Percentiles rank a stretch among this genome's conserved stretches.
Evolutionary conservation across 37 sponge, comb jelly and placozoan genomes (phyloP).

Genomic region (Halichondria panicea): DNA sequence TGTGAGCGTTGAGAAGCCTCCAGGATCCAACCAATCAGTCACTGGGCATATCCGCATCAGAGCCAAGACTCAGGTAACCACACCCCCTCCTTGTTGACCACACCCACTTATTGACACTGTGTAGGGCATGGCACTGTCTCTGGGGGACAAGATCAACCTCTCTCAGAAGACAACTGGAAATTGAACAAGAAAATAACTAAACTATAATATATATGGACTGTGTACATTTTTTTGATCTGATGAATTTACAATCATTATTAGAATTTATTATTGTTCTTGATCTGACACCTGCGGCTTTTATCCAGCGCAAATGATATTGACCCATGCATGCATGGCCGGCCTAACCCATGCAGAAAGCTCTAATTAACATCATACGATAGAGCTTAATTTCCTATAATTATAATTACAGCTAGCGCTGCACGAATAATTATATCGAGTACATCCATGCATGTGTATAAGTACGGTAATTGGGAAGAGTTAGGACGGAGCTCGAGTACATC

Average conservation of each 20-base stretch:
- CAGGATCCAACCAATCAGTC: slow-evolving; percentile 51
- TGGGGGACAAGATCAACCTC: slow-evolving; percentile 97
- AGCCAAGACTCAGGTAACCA: slow-evolving; percentile 94
- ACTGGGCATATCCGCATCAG: slow-evolving; percentile 96
- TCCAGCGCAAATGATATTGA: too few species aligned
- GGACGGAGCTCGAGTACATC: too few species aligned
- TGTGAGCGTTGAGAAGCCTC: slow-evolving; percentile 84
- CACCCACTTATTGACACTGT: too few species aligned
- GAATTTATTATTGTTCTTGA: background rate
- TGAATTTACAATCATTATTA: background rate
- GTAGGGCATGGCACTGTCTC: slow-evolving; percentile 98
- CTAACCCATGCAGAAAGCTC: too few species aligned
- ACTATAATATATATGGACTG: background rate
- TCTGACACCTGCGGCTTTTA: too few species aligned
- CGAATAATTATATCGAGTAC: too few species aligned
- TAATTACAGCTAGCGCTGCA: too few species aligned
- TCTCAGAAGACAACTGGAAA: slow-evolving; percentile 90
- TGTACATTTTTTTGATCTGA: background rate
- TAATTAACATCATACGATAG: too few species aligned
- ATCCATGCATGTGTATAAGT: too few species aligned
- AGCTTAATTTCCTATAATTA: too few species aligned
- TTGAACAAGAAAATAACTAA: background rate
- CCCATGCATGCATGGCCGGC: too few species aligned
- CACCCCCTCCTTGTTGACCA: background rate
- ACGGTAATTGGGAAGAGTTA: too few species aligned